Evolutionary conservation across 2,113 vertebrate species (phyloP), one percentile per base, ranked within the genome.

Genomic region (Seriola rivoliana): DNA sequence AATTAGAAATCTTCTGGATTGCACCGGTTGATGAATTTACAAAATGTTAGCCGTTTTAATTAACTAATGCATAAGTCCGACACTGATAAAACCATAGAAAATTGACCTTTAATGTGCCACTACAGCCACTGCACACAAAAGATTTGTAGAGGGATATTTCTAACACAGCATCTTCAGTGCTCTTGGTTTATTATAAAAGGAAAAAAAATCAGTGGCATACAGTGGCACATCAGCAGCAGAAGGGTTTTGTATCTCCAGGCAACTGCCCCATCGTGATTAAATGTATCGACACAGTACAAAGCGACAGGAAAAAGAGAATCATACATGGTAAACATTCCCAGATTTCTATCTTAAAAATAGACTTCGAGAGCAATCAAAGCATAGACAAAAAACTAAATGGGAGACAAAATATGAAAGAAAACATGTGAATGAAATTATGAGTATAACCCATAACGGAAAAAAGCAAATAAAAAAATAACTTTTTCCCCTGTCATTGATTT

Each of bases 251-350:
- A 87, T 91, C 88, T 90, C 89, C 77, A 83, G 77, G 89, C 89
- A 90, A 91, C 89, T 79, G 48, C 50, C 67, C 64, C 85, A 82
- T 89, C 91, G 91, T 23, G 81, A 93, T 86, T 87, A 91, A 90
- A 87, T 79, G 54, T 91, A 92, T 81, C 89, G 89, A 93, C 83
- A 90, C 71, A 88, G 77, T 67, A 55, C 74, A 89, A 76, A 77
- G 74, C 75, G 55, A 54, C 60, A 72, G 75, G 67, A 79, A 71
- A 84, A 80, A 81, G 78, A 68, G 72, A 84, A 85, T 85, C 67
- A 73, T 81, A 82, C 78, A 88, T 71, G 82, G 78, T 93, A 91
- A 93, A 92, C 88, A 92, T 89, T 92, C 79, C 91, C 91, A 91
- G 84, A 92, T 86, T 84, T 66, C 81, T 38, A 34, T 85, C 81